Evolutionary conservation across 1,140 invertebrate genomes (phyloP).

Genomic region (Aplysia californica): DNA sequence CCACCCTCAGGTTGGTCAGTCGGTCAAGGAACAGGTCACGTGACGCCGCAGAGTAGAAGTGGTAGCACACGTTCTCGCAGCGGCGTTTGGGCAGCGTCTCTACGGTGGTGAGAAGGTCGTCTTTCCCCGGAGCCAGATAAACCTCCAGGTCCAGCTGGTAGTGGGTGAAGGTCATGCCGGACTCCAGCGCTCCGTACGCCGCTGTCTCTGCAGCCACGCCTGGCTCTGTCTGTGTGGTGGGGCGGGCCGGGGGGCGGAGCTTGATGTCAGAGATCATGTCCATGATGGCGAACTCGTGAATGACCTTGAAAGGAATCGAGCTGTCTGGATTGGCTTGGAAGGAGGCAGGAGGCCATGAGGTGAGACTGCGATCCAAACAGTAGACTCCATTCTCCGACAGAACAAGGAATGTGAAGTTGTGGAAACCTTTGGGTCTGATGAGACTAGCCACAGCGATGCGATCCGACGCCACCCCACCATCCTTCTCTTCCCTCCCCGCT

Average conservation of each 20-base stretch:
- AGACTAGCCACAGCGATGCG: conserved; percentile 42
- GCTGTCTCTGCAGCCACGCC: not conserved
- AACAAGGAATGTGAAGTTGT: conserved; percentile 37
- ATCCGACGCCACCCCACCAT: conserved; percentile 44
- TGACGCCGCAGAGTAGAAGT: conserved; percentile 43
- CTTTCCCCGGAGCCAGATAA: not conserved
- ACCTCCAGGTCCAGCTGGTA: conserved; percentile 6
- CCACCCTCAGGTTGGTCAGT: conserved; percentile 53
- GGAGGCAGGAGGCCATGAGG: conserved; percentile 55
- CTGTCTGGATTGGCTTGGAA: conserved; percentile 42
- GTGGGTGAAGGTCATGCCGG: not conserved
- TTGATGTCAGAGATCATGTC: conserved; percentile 55
- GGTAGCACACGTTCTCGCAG: conserved; percentile 14
- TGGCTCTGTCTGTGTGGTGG: not conserved
- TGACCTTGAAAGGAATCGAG: conserved; percentile 42
- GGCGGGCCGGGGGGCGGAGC: conserved; percentile 33
- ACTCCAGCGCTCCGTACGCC: not conserved
- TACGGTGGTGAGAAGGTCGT: not conserved
- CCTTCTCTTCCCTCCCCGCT: conserved; percentile 43
- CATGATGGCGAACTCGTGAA: conserved; percentile 53
- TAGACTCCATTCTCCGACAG: conserved; percentile 58
- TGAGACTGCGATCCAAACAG: conserved; percentile 43
- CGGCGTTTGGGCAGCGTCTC: not conserved
- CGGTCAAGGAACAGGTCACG: conserved; percentile 55
- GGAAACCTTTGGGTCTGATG: conserved; percentile 31